Conservation (phyloP, 2,113 vertebrate species). For the Synchiropus splendidus region DNA sequence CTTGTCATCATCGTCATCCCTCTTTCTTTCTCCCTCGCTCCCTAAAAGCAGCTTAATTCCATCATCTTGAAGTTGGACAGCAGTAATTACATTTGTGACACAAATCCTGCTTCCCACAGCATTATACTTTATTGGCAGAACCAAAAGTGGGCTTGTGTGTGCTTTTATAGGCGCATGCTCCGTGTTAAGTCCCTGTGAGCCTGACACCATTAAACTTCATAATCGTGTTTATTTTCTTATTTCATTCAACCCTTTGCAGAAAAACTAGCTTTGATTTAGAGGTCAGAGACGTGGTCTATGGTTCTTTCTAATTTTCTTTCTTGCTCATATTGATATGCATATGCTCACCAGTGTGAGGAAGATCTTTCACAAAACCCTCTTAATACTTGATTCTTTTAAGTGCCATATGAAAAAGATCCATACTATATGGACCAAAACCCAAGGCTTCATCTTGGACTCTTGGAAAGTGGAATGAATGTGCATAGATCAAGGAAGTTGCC, state of each 20-base stretch:
- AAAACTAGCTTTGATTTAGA: constrained; percentile 6
- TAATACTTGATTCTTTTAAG: no score
- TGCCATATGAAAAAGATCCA: no score
- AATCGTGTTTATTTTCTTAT: constrained; percentile 13
- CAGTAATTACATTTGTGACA: constrained; percentile 73
- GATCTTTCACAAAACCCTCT: no score
- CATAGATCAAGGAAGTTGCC: no score
- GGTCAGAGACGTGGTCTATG: no score
- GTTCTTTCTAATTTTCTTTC: no score
- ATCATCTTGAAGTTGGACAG: constrained; percentile 59
- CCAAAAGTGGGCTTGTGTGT: constrained; percentile 1
- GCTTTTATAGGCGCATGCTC: no score
- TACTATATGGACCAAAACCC: no score
- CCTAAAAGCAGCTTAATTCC: constrained; percentile 66
- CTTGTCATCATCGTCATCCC: constrained; percentile 10
- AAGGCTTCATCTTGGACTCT: no score
- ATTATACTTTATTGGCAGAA: constrained; percentile 28
- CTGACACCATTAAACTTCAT: constrained; percentile 19
- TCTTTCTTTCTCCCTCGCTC: constrained; percentile 5
- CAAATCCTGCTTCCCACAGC: constrained; percentile 59
- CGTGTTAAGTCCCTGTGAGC: constrained; percentile 13
- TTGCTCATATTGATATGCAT: no score
- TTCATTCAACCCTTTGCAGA: constrained; percentile 6
- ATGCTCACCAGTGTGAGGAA: no score
- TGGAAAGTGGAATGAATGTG: no score